phyloP scores from a whole-genome alignment of 2,113 vertebrate genomes.

The Anhinga anhinga region DNA sequence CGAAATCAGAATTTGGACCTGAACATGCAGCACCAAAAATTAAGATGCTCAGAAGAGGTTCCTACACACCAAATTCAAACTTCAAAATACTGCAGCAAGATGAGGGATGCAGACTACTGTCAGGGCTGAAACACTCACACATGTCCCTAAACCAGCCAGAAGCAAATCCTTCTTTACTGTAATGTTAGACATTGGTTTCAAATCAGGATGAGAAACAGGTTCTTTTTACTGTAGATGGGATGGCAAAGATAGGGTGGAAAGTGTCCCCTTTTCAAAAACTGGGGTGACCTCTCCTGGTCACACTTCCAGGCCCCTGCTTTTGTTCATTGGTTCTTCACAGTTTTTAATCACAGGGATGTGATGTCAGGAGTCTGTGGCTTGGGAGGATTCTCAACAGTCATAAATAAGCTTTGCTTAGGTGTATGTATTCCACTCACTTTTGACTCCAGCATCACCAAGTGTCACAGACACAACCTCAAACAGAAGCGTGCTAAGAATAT shows the following conservation, averaged over 20 bases:
- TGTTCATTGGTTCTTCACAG: neutral
- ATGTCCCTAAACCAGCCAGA: neutral
- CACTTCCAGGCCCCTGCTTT: neutral
- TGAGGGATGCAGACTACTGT: neutral
- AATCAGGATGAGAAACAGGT: neutral
- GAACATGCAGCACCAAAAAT: accelerated
- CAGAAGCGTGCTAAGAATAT: neutral
- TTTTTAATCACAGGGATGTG: neutral
- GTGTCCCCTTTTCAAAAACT: neutral
- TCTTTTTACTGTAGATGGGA: neutral
- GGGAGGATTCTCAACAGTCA: neutral
- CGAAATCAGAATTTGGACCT: accelerated
- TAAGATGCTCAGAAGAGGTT: neutral
- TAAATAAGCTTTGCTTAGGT: neutral
- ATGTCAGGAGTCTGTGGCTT: neutral
- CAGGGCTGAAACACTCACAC: neutral
- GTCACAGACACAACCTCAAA: neutral
- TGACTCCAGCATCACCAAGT: neutral
- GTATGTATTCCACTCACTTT: neutral
- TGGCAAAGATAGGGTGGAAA: neutral
- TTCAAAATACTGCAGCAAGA: neutral
- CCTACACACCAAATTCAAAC: neutral
- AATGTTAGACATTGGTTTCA: neutral
- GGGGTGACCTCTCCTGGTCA: neutral
- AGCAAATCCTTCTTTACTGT: neutral